These are phyloP conservation scores for Podargus strigoides DNA, from an alignment of 2,797 vertebrate genomes.

Conservation along the genomic window DNA sequence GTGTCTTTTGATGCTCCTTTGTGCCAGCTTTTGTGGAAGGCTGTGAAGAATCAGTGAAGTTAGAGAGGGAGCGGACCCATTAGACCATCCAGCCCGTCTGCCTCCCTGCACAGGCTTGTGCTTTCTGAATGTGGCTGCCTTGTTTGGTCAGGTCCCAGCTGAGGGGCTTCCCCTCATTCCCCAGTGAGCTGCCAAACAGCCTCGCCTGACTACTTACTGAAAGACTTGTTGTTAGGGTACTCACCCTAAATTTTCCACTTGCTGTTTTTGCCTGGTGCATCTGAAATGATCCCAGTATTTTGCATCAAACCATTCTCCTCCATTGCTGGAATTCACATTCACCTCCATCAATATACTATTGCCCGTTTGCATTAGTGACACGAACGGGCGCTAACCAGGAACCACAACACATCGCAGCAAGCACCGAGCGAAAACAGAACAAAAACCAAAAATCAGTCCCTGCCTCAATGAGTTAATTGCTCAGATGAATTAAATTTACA, in stretches of 20 bases:
- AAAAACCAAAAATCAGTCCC: neutral
- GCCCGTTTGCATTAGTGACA: fast-evolving
- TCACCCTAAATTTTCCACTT: neutral
- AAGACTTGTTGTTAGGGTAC: neutral
- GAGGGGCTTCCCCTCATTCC: neutral
- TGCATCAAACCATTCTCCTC: neutral
- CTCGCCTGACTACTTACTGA: neutral
- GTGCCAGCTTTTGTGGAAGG: neutral
- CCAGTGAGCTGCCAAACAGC: neutral
- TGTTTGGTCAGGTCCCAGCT: fast-evolving
- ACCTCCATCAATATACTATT: fast-evolving
- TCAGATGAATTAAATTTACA: neutral
- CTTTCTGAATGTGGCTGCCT: neutral
- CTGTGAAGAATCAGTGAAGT: neutral
- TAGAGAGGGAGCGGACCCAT: neutral
- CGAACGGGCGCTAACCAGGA: neutral
- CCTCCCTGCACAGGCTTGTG: neutral
- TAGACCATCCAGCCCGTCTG: neutral
- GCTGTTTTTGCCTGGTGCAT: neutral
- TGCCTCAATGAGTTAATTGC: neutral
- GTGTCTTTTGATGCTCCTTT: neutral
- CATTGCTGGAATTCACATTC: neutral
- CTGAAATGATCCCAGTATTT: neutral
- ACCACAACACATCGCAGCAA: neutral
- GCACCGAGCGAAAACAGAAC: neutral